Base-by-base conservation (phyloP, 2,113 vertebrate genomes). In the Callionymus lyra region DNA sequence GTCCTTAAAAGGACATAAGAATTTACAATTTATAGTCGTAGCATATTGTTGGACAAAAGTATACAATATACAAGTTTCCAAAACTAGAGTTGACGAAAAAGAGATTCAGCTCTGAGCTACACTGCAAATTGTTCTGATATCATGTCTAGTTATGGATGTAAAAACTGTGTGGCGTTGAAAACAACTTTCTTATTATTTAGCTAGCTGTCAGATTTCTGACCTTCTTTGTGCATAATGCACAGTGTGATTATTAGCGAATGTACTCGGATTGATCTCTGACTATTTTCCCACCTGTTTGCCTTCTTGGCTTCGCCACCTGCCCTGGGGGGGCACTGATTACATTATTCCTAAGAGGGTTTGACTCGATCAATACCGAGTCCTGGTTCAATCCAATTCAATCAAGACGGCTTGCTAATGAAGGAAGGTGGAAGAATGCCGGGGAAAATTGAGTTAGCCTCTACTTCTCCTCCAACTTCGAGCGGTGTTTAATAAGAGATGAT, bases 371-470 rank as follows among this genome's bases (percentile, higher is more conserved):
- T 97, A 88, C 85, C 78, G 76, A 82, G 88, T 85, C 82, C 81
- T 59, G 47, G 90, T 94, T 97, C 81, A 93, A 91, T 94, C 88
- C 71, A 81, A 87, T 87, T 83, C 88, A 90, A 93, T 95, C 91
- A 88, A 87, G 90, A 87, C 84, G 84, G 84, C 86, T 86, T 82
- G 81, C 84, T 97, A 94, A 95, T 94, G 88, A 95, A 88, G 52
- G 38, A 16, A 19, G 43, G 53, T 35, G 46, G 53, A 52, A 49
- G 36, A 19, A 39, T 44, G 38, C 46, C 14, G 10, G 77, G 79
- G 71, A 82, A 79, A 72, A 77, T 27, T 27, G 21, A n/a, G n/a
- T n/a, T n/a, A n/a, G n/a, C n/a, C n/a, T n/a, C n/a, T 8, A 27
- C 4, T 5, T 27, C 21, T 27, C 21, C 21, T 27, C 4, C 21